These are phyloP conservation scores for Amiota communis DNA, from an alignment of 2,888 invertebrate species.

Conservation along the genomic window DNA sequence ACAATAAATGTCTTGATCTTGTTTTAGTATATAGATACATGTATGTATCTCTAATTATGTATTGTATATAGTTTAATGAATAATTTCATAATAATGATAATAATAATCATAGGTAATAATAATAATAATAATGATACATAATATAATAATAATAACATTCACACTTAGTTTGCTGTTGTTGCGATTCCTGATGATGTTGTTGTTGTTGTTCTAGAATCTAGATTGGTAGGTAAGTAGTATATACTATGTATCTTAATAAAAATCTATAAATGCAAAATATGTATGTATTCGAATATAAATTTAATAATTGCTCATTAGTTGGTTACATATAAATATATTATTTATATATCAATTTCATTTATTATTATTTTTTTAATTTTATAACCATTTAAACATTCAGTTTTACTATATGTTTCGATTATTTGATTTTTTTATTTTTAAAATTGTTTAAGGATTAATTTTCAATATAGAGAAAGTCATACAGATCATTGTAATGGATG, in stretches of 20 bases:
- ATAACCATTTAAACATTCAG: slow-evolving; percentile 45
- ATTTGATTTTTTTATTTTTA: slow-evolving; percentile 45
- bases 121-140: too few species aligned
- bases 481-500: too few species aligned
- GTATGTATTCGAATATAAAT: slow-evolving; percentile 43
- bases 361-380: slow-evolving; percentile 37
- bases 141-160: slow-evolving; percentile 30
- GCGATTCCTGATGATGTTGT: too few species aligned
- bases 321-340: slow-evolving; percentile 21
- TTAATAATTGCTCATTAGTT: slow-evolving; percentile 53
- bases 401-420: slow-evolving; percentile 57
- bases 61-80: too few species aligned
- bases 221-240: slow-evolving; percentile 4
- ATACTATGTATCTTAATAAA: slow-evolving; percentile 40
- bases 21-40: slow-evolving; percentile 41
- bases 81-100: too few species aligned
- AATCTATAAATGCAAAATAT: slow-evolving; percentile 54
- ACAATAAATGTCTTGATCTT: slow-evolving; percentile 41
- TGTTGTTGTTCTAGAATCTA: neutral
- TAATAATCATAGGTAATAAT: too few species aligned
- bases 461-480: too few species aligned
- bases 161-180: slow-evolving; percentile 29
- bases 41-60: too few species aligned
- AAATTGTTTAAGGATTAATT: too few species aligned
- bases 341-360: slow-evolving; percentile 30